Evolutionary conservation across 2,888 invertebrate species (phyloP).

Genomic region (Nomada hirtipes): DNA sequence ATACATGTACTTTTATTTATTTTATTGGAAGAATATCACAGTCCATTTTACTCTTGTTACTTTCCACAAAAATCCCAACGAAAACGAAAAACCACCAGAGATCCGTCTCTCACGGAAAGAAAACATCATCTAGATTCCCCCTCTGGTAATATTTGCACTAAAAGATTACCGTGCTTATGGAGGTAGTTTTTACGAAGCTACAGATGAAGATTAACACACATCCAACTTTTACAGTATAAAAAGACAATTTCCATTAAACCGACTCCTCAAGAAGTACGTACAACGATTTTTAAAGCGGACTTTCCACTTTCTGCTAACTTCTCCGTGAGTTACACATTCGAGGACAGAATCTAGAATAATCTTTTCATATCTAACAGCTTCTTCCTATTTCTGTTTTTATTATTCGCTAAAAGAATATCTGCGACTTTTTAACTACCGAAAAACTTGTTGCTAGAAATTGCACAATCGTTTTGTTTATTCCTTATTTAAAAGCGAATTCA

Average conservation of each 20-base stretch:
- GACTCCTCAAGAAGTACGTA: neutral
- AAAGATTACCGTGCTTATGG: neutral
- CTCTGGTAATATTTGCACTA: neutral
- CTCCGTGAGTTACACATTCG: neutral
- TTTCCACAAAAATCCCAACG: neutral
- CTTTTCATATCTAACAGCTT: neutral
- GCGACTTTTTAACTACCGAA: too few relatives aligned
- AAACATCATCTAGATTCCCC: neutral
- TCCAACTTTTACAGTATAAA: neutral
- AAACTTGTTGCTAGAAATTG: too few relatives aligned
- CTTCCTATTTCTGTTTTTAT: neutral
- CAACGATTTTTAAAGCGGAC: conserved; percentile 1
- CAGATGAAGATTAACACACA: neutral
- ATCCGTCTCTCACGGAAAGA: neutral
- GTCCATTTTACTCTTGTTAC: neutral
- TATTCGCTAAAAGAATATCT: too few relatives aligned
- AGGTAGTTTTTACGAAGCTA: neutral
- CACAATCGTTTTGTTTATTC: too few relatives aligned
- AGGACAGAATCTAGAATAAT: neutral
- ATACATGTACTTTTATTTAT: too few relatives aligned
- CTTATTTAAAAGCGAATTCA: too few relatives aligned
- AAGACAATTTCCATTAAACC: conserved; percentile 3
- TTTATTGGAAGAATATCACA: neutral
- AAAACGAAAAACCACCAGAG: neutral
- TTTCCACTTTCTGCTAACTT: neutral